Evolutionary conservation across 2,113 vertebrate species (phyloP), one percentile per base, ranked within the genome.

Genomic region (Trinectes maculatus): DNA sequence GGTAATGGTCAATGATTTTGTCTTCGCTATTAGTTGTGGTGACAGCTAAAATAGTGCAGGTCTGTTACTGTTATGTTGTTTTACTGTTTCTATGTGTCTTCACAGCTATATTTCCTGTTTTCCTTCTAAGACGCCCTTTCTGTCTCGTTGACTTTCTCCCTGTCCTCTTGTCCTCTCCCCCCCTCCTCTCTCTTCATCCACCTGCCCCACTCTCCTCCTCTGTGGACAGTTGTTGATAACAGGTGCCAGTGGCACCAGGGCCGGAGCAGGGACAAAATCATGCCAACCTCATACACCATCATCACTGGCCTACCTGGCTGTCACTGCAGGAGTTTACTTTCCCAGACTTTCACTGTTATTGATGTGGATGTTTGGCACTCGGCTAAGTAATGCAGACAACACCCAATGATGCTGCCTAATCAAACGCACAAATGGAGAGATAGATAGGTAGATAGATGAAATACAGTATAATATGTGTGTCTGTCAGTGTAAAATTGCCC

Each of bases 291-390:
- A 65, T 43, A 77, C 19, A 71, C 71, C 76, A 79, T 72, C 71
- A 74, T 65, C 58, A 47, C 53, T 73, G 74, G 86, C 69, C 54
- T 80, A 71, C 59, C 66, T 72, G 77, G 56, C 62, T 77, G 72
- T 62, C 70, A 59, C 29, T 68, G 61, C 37, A 52, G 57, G 53
- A 74, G 65, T 76, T 53, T 36, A 71, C 59, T 58, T 12, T n/a
- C 15, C n/a, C n/a, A n/a, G n/a, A n/a, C n/a, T n/a, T n/a, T n/a
- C n/a, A n/a, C n/a, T n/a, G n/a, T n/a, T n/a, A n/a, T n/a, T n/a
- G 13, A 63, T 24, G 11, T 43, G 22, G 42, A 60, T 28, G n/a
- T 60, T n/a, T 42, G 11, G 19, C n/a, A n/a, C n/a, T n/a, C n/a
- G n/a, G n/a, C n/a, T n/a, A 72, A 66, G 21, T n/a, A 21, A 31